Conservation (phyloP, 2,113 vertebrate species). For the Bagarius yarrelli region DNA sequence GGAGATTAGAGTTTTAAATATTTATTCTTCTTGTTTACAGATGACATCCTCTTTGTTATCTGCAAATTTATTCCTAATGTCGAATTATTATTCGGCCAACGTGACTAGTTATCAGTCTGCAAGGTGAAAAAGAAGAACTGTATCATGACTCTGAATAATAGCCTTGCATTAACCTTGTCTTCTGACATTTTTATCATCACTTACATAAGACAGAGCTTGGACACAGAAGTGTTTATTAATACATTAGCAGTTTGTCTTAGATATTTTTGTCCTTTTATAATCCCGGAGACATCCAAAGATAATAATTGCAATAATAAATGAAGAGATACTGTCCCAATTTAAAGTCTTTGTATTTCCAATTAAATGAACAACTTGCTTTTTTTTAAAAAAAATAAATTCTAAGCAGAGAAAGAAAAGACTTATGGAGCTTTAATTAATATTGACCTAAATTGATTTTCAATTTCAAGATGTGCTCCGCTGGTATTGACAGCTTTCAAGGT, state of each 20-base stretch:
- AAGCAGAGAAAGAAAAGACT: too few relatives aligned
- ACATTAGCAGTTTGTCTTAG: not conserved
- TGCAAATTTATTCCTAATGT: slow-evolving; percentile 26
- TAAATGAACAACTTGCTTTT: too few relatives aligned
- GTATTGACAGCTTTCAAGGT: too few relatives aligned
- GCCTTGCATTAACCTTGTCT: slow-evolving; percentile 8
- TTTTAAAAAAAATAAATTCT: too few relatives aligned
- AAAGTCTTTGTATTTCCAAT: too few relatives aligned
- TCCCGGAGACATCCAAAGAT: not conserved
- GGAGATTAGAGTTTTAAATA: not conserved
- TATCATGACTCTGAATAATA: slow-evolving; percentile 18
- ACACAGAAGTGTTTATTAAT: not conserved
- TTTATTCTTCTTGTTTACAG: slow-evolving; percentile 12
- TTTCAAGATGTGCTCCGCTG: too few relatives aligned
- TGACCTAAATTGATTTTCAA: too few relatives aligned
- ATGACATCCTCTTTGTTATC: slow-evolving; percentile 1
- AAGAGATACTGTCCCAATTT: not conserved
- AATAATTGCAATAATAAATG: not conserved
- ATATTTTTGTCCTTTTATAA: not conserved
- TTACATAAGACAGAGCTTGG: not conserved
- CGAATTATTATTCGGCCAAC: slow-evolving; percentile 19
- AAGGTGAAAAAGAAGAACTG: slow-evolving; percentile 20
- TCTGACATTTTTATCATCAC: slow-evolving; percentile 11
- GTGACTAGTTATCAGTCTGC: slow-evolving; percentile 3
- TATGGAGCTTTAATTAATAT: too few relatives aligned